Percentiles rank a stretch among this genome's conserved stretches.
phyloP scores from a whole-genome alignment of 2,113 vertebrate genomes.

The Istiophorus platypterus region DNA sequence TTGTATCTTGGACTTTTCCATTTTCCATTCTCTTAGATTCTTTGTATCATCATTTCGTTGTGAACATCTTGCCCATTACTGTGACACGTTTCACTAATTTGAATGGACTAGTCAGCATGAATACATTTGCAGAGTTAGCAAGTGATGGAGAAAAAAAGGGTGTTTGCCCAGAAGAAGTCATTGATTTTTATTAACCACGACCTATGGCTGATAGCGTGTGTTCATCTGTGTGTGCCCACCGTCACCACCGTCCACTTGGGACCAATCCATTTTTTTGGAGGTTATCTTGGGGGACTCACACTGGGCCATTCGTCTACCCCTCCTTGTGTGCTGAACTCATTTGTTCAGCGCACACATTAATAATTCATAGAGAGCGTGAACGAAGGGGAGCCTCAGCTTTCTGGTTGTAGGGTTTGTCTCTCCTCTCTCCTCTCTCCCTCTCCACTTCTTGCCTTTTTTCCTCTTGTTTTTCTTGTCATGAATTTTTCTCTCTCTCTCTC shows the following conservation, averaged over 20 bases:
- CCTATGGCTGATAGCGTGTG: not conserved
- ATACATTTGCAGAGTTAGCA: not conserved
- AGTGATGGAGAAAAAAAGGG: not conserved
- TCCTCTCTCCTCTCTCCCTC: conserved; percentile 16
- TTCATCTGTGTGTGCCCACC: conserved; percentile 18
- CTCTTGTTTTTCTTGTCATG: no score
- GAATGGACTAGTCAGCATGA: not conserved
- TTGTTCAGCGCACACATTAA: conserved; percentile 67
- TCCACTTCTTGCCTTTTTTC: no score
- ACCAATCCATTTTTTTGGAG: conserved; percentile 56
- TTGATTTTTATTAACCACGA: conserved; percentile 27
- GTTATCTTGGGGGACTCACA: conserved; percentile 59
- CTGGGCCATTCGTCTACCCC: conserved; percentile 52
- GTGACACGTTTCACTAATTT: conserved; percentile 6
- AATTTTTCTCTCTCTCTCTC: no score
- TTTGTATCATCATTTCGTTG: not conserved
- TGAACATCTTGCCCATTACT: not conserved
- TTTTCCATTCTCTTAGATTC: not conserved
- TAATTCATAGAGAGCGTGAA: conserved; percentile 71
- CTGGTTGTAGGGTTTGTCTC: conserved; percentile 31
- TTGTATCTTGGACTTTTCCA: not conserved
- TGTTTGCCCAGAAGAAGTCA: not conserved
- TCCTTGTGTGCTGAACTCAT: conserved; percentile 66
- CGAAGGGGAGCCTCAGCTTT: conserved; percentile 55
- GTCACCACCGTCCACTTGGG: conserved; percentile 21